Evolutionary conservation across 2,797 vertebrate species (phyloP), one percentile per base, ranked within the genome.

Genomic region (Distichodus sexfasciatus): DNA sequence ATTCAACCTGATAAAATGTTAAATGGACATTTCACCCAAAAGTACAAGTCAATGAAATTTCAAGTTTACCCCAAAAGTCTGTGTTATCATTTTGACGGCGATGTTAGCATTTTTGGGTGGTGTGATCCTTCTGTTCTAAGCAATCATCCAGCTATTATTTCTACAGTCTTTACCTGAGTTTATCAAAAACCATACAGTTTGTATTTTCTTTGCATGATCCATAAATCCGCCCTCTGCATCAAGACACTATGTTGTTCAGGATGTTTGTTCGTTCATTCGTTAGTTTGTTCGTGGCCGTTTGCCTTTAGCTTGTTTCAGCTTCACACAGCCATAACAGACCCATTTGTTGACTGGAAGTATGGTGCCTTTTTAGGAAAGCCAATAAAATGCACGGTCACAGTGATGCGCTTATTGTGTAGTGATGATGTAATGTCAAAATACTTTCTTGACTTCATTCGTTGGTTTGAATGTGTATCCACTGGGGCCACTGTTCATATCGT

Each of bases 381-480:
- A 71, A 71, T 36, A 24, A 33, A 35, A 44, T 38, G 66, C 74
- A 46, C n/a, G 31, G 68, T 51, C 11, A 21, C 53, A 75, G 66
- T 67, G 66, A 75, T 75, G 69, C 66, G 64, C 69, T 62, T 53
- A 24, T 60, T 62, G 68, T 61, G 35, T 35, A 44, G 44, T 41
- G 58, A 63, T 55, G 75, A 78, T 63, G 78, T 71, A 72, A 76
- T 35, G 64, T 61, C 47, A 60, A 28, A 69, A 51, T 65, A 35
- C 75, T 81, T 69, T 79, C 86, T 60, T 79, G 79, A 85, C 85
- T 88, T 87, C 77, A 70, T 36, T 54, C 72, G 84, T 83, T 87
- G 87, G 83, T 83, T 82, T 79, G 80, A 83, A 79, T 80, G 85
- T 83, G 86, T 83, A 71, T 78, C 67, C 62, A 60, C 82, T 84